These are phyloP conservation scores for Odontophorus gujanensis DNA, from an alignment of 2,113 vertebrate genomes.

Conservation along the genomic window DNA sequence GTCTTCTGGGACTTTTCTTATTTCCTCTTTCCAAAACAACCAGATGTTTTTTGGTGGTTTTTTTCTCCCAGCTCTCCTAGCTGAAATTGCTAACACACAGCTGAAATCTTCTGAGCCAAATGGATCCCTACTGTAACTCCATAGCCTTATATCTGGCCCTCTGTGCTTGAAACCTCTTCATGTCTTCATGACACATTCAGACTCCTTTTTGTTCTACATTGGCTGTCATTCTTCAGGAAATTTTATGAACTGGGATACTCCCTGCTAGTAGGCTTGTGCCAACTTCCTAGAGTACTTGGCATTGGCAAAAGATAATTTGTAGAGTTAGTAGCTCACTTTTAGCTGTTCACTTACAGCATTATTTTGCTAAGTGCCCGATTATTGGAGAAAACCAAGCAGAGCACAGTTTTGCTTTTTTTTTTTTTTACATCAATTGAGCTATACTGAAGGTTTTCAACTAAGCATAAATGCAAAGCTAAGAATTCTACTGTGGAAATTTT, in stretches of 20 bases:
- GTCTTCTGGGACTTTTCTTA: conserved; percentile 25
- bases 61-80: background rate
- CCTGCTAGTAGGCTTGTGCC: background rate
- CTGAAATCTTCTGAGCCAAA: conserved; percentile 23
- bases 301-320: conserved; percentile 35
- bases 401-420: background rate
- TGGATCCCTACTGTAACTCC: background rate
- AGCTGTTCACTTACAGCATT: conserved; percentile 37
- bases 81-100: background rate
- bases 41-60: background rate
- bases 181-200: background rate
- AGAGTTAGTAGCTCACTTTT: conserved; percentile 46
- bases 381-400: background rate
- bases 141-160: background rate
- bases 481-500: background rate
- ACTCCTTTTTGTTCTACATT: background rate
- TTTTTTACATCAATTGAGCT: background rate
- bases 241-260: background rate
- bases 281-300: conserved; percentile 40
- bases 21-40: conserved; percentile 21
- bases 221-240: background rate
- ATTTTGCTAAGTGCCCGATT: conserved; percentile 32
- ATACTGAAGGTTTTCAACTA: background rate
- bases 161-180: background rate
- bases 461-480: background rate